phyloP scores from a whole-genome alignment of 2,888 invertebrate genomes.

The Dolichopus griseipennis region DNA sequence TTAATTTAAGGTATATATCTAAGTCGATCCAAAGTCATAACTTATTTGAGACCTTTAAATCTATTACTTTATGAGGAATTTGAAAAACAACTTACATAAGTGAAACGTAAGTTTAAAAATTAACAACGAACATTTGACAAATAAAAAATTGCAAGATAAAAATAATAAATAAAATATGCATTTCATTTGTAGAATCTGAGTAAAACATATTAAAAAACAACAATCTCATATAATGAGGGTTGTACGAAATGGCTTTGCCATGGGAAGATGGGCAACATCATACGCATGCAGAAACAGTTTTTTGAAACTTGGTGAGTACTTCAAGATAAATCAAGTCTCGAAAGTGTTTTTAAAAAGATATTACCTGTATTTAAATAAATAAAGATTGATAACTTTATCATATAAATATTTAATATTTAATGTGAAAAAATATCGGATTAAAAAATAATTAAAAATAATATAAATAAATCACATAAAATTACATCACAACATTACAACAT shows the following conservation, averaged over 20 bases:
- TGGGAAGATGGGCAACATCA: constrained; percentile 14
- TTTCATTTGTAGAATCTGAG: neutral
- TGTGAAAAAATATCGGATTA: neutral
- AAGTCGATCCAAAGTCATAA: no score
- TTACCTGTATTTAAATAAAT: no score
- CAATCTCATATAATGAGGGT: constrained; percentile 14
- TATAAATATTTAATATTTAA: no score
- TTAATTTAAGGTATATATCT: no score
- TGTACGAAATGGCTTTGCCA: constrained; percentile 15
- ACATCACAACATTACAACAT: neutral
- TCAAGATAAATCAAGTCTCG: neutral
- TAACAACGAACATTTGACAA: neutral
- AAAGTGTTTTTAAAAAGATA: neutral
- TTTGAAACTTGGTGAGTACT: constrained; percentile 15
- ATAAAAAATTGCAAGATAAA: neutral
- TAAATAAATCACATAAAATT: neutral
- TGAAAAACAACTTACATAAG: neutral
- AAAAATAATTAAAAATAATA: neutral
- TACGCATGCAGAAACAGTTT: constrained; percentile 12
- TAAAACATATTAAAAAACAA: neutral
- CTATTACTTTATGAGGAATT: no score
- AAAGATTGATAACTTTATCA: no score
- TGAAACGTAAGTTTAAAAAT: neutral
- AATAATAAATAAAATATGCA: neutral
- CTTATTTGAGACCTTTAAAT: no score